These are phyloP conservation scores for Volucella inflata DNA, from an alignment of 2,888 invertebrate species.

Conservation along the genomic window DNA sequence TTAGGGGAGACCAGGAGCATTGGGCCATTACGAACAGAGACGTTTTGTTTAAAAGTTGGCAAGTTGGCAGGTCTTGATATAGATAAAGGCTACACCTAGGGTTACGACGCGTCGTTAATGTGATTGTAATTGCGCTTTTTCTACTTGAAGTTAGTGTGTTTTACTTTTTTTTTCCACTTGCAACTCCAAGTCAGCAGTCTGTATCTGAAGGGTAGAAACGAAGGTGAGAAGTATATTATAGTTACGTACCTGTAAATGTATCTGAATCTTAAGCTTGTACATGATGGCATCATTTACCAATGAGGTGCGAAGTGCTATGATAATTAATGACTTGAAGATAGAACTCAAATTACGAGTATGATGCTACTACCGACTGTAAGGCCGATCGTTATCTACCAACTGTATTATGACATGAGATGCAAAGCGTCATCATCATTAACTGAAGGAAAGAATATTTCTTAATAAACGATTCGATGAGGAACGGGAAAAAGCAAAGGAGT, in stretches of 20 bases:
- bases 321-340: slow-evolving; percentile 66
- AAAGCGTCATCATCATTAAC: slow-evolving; percentile 65
- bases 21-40: neutral
- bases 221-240: neutral
- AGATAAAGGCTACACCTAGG: neutral
- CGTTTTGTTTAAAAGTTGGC: slow-evolving; percentile 15
- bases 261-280: slow-evolving; percentile 23
- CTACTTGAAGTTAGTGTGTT: slow-evolving; percentile 12
- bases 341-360: slow-evolving; percentile 59
- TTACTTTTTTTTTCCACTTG: slow-evolving; percentile 11
- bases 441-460: slow-evolving; percentile 53
- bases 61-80: slow-evolving; percentile 1
- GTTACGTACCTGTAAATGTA: slow-evolving; percentile 3
- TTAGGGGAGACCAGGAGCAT: slow-evolving; percentile 1
- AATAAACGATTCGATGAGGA: slow-evolving; percentile 49
- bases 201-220: slow-evolving; percentile 9
- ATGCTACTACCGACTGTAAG: slow-evolving; percentile 45
- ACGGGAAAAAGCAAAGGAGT: neutral
- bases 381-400: slow-evolving; percentile 54
- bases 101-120: slow-evolving; percentile 59
- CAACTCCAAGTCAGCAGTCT: neutral
- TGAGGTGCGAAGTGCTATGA: slow-evolving; percentile 74
- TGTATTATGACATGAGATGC: slow-evolving; percentile 52
- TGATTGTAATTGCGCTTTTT: slow-evolving; percentile 68
- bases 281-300: slow-evolving; percentile 70